Base-by-base conservation (phyloP, 1,140 invertebrate species). In the Oreohelix idahoensis region DNA sequence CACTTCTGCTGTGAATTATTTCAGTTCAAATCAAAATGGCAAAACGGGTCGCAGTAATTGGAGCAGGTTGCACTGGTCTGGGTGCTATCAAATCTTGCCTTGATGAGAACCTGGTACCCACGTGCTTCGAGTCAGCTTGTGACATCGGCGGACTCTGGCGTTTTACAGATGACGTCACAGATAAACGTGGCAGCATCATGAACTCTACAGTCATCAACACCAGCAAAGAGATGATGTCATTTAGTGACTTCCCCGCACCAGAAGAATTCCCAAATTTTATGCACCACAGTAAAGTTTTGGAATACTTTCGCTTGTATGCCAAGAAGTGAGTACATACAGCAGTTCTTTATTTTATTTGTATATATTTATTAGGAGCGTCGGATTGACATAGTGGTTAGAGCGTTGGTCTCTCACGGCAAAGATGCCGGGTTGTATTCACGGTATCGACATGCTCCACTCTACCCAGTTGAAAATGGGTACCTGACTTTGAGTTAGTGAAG, bases 161-260 rank as follows among this genome's bases (percentile, higher is more conserved):
- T 8, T 89, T 85, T 75, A 86, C 87, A n/a, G 86, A 86, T 17
- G 74, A 88, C 15, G 80, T 84, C 23, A 38, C 49, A 23, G 86
- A 88, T 15, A 84, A 81, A 11, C 86, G 87, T 15, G 92, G 86
- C 23, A 93, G 92, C 39, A 86, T 89, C 11, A 84, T 87, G 85
- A 83, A 75, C 73, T 84, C 85, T 10, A 87, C 85, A 5, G 89
- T 94, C 35, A 93, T 93, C 11, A 94, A 94, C 83, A 93, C 93
- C 0, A 93, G 92, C 63, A 94, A 94, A 74, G 94, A 94, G 85
- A 91, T 93, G 88, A 93, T 93, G 93, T 89, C 92, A 15, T 94
- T 91, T 88, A 93, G 92, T 66, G 94, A 94, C 84, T 94, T 93
- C 77, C 93, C 93, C 0, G 92, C 92, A n/a, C 93, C 93, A 29